These are phyloP conservation scores for Macrosteles quadrilineatus DNA, from an alignment of 1,140 invertebrate genomes.

Conservation along the genomic window DNA sequence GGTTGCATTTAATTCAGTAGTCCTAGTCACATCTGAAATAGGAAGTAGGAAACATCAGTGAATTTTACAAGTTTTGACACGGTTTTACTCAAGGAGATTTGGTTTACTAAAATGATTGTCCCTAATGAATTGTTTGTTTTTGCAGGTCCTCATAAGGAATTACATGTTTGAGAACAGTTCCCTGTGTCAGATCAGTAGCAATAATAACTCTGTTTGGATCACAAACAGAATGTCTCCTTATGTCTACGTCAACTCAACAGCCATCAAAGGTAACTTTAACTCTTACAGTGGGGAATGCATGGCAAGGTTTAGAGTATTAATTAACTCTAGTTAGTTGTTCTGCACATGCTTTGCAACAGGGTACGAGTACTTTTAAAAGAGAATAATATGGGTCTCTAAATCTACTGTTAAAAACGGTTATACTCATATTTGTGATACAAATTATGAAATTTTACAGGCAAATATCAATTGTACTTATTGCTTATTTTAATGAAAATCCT, in stretches of 20 bases:
- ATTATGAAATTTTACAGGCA: too few species aligned
- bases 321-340: too few species aligned
- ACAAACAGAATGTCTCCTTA: constrained; percentile 43
- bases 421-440: too few species aligned
- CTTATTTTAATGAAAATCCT: too few species aligned
- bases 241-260: constrained; percentile 41
- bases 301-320: too few species aligned
- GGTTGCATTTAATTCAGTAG: background rate
- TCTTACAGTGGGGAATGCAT: too few species aligned
- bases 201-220: constrained; percentile 38
- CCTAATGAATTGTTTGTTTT: too few species aligned
- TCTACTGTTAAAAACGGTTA: too few species aligned
- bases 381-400: too few species aligned
- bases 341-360: too few species aligned
- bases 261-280: constrained; percentile 39
- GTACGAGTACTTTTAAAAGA: too few species aligned
- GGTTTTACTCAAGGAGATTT: background rate
- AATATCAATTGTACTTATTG: too few species aligned
- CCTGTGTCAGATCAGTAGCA: constrained; percentile 42
- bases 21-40: background rate
- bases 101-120: background rate
- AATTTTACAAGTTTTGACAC: background rate
- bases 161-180: constrained; percentile 49
- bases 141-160: constrained; percentile 50
- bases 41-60: background rate